A percentile compares a stretch with the other conserved stretches of the same genome.
Evolutionary conservation across 2,797 vertebrate genomes (phyloP).

Genomic region (Cuniculus paca): DNA sequence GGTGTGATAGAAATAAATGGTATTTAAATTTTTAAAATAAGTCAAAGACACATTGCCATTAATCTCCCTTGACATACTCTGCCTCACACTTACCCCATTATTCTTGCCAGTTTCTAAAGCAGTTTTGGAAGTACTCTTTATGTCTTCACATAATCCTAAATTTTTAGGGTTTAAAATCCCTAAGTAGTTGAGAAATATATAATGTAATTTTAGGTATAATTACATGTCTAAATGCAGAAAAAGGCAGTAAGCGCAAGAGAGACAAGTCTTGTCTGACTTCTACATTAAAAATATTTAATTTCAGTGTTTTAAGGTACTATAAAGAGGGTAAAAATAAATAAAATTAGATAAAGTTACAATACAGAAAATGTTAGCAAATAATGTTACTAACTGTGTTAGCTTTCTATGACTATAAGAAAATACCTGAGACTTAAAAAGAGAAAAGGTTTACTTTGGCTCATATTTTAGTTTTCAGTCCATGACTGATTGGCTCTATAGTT

Average conservation of each 20-base stretch:
- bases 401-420: background rate
- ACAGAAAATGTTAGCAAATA: slow-evolving; percentile 12
- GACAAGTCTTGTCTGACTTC: background rate
- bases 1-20: background rate
- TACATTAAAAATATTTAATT: slow-evolving; percentile 34
- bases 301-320: background rate
- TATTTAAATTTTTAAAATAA: background rate
- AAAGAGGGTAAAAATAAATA: slow-evolving; percentile 11
- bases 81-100: background rate
- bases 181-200: background rate
- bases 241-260: background rate
- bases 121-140: background rate
- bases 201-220: background rate
- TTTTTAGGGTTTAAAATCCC: slow-evolving; percentile 45
- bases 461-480: background rate
- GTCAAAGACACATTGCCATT: background rate
- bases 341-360: background rate
- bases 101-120: background rate
- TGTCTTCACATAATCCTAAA: background rate
- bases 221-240: slow-evolving; percentile 21
- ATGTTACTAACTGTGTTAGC: background rate
- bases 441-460: background rate
- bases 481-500: background rate
- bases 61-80: background rate
- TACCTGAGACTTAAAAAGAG: background rate